These are phyloP conservation scores for Chitala chitala DNA, from an alignment of 2,113 vertebrate genomes.

Conservation along the genomic window DNA sequence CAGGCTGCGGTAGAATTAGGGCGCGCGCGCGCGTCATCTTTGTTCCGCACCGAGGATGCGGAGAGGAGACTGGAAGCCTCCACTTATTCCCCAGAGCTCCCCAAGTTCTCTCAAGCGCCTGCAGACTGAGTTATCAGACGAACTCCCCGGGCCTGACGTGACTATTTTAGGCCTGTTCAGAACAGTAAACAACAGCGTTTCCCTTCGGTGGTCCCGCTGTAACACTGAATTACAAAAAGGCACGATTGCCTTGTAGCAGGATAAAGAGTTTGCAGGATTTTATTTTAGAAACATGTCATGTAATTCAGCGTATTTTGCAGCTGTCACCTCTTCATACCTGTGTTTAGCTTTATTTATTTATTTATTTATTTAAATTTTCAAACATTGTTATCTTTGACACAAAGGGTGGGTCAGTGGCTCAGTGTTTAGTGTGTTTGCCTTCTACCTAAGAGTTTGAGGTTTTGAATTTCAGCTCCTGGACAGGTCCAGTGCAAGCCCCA, in stretches of 20 bases:
- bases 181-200: constrained; percentile 59
- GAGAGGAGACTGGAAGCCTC: constrained; percentile 43
- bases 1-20: constrained; percentile 66
- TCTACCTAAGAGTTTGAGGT: too few species aligned
- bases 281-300: constrained; percentile 11
- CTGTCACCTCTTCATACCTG: not conserved
- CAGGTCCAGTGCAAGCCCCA: too few species aligned
- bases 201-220: constrained; percentile 38
- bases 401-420: too few species aligned
- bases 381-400: too few species aligned
- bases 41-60: constrained; percentile 62
- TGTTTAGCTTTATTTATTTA: not conserved
- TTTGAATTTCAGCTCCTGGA: too few species aligned
- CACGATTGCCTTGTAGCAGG: constrained; percentile 55
- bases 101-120: constrained; percentile 56
- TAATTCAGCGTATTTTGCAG: constrained; percentile 5
- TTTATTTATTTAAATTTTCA: too few species aligned
- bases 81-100: constrained; percentile 47
- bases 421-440: too few species aligned
- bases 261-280: constrained; percentile 40
- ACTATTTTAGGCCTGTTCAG: constrained; percentile 43
- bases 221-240: constrained; percentile 46
- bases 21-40: constrained; percentile 64
- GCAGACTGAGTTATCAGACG: constrained; percentile 63
- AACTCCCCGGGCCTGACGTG: constrained; percentile 56